Conservation (phyloP, 2,113 vertebrate species). For the Rhagologus leucostigma region DNA sequence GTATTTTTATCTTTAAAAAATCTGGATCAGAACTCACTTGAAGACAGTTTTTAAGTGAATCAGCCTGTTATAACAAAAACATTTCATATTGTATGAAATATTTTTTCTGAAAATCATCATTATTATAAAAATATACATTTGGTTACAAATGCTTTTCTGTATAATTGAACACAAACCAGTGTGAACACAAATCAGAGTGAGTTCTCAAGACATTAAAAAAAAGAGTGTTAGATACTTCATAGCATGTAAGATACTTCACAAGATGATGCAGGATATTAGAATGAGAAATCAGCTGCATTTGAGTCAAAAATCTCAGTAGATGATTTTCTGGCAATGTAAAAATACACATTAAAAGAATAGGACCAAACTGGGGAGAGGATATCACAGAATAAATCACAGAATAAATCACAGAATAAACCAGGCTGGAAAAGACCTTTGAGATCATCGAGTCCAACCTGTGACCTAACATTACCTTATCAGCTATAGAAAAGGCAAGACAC, state of each 20-base stretch:
- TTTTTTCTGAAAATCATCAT: neutral
- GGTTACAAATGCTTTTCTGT: neutral
- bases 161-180: neutral
- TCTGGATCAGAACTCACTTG: neutral
- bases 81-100: neutral
- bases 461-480: neutral
- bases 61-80: neutral
- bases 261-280: neutral
- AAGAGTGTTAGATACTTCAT: neutral
- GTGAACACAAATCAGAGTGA: neutral
- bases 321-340: neutral
- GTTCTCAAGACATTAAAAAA: neutral
- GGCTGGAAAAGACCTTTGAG: neutral
- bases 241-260: neutral
- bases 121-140: neutral
- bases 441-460: neutral
- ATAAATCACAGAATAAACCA: neutral
- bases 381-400: neutral
- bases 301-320: neutral
- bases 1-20: neutral
- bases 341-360: neutral
- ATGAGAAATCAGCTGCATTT: neutral
- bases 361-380: neutral
- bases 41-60: neutral
- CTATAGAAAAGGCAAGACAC: neutral